Base-by-base conservation (phyloP, 2,888 invertebrate species). In the Gortyna flavago region DNA sequence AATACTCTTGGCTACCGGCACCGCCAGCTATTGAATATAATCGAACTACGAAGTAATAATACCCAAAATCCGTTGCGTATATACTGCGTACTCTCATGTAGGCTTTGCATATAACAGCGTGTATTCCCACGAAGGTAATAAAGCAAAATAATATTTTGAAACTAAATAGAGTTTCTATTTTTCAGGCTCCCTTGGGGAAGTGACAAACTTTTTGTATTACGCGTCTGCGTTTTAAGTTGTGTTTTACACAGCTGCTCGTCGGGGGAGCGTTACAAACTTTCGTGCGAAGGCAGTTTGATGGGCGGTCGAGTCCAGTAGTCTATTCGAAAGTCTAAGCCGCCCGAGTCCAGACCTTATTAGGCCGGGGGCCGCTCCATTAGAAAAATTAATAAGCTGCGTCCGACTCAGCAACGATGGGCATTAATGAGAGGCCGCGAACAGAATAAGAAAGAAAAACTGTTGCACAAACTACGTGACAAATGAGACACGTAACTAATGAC, bases 221-320 rank as follows among this genome's bases (percentile, higher is more conserved):
- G 88, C 87, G 87, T 88, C 88, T 90, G 87, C 86, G 89, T 90
- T 93, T 92, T 89, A 93, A 94, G 92, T 93, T 92, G 90, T 87
- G 90, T 90, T 91, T 91, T 88, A 92, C 92, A 90, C 90, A 92
- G 91, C 91, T 87, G 89, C 87, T 86, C 85, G 91, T 86, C 92
- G 81, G 77, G 94, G 94, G 93, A 93, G 84, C 91, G 88, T 91
- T 95, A 87, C 87, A 92, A 95, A 96, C 93, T 95, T 95, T 93
- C 90, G 89, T 89, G 86, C 84, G 86, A 90, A 93, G 90, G 89
- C 90, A 90, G 91, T 92, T 93, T 91, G 88, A 90, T 89, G 87
- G 89, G 89, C 84, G 83, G 83, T 84, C 84, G 88, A 89, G 90
- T 73, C 61, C 57, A 48, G 64, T 59, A 11, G 59, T 66, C 78